phyloP scores from a whole-genome alignment of 2,113 vertebrate species.

The Morone chrysops region DNA sequence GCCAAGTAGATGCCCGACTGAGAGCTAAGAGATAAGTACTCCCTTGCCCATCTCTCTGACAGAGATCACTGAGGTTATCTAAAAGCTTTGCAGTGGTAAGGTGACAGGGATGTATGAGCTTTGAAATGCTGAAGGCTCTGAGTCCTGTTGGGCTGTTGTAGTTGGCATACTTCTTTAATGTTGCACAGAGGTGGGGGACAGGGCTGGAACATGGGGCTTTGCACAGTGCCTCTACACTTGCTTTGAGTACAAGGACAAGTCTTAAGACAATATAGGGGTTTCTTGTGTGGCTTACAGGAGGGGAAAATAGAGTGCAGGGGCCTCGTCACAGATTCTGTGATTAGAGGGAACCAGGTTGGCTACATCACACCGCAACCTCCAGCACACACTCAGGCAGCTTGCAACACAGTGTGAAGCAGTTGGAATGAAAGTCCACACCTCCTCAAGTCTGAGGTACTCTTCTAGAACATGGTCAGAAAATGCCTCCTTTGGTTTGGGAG shows the following conservation, averaged over 20 bases:
- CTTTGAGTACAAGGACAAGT: not conserved
- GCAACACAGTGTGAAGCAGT: constrained; percentile 34
- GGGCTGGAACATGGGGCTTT: not conserved
- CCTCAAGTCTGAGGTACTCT: not conserved
- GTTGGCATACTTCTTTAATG: not conserved
- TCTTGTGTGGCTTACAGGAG: too few species aligned
- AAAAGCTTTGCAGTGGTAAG: not conserved
- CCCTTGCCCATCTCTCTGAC: not conserved
- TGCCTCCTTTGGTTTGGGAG: not conserved
- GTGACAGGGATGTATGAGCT: not conserved
- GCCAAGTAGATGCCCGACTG: not conserved
- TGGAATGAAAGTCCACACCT: constrained; percentile 24
- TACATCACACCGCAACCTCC: constrained; percentile 32
- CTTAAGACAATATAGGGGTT: not conserved
- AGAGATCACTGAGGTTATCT: not conserved
- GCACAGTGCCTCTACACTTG: not conserved
- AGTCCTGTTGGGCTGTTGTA: not conserved
- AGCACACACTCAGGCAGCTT: constrained; percentile 10
- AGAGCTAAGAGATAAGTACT: not conserved
- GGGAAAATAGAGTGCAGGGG: not conserved
- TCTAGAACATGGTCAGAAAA: not conserved
- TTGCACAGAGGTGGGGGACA: not conserved
- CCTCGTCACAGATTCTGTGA: not conserved
- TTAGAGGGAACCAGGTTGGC: constrained; percentile 2
- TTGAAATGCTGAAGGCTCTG: not conserved